Evolutionary conservation across 2,888 invertebrate genomes (phyloP), one percentile per base, ranked within the genome.

Genomic region (Bembecia ichneumoniformis): DNA sequence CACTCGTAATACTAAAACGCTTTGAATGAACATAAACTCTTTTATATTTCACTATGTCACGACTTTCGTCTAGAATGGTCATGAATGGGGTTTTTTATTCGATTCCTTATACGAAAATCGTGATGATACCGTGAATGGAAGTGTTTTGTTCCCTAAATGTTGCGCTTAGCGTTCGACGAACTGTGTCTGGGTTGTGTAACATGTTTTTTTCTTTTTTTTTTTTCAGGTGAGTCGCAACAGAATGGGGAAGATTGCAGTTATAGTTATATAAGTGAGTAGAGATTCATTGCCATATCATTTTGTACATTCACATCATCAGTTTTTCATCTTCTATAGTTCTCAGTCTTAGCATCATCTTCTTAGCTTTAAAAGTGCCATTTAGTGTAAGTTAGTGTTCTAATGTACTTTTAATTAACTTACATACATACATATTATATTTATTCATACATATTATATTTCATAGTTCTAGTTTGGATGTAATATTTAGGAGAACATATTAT

Each of bases 161-260:
- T 35, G 20, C 10, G 34, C 35, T 47, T 47, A 44, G 28, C 7
- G 44, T 44, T 44, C 15, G 44, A 16, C 10, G 17, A 44, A 5
- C 44, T 17, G 13, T 44, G 15, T 15, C 15, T 11, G 44, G 14
- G 7, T n/a, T 14, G 14, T 14, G 13, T 44, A 13, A 40, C 14
- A 40, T 40, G 9, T 44, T 44, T 44, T 44, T 57, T 44, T 44
- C 15, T 44, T 57, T 63, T 63, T 62, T 66, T 51, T 52, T 67
- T 73, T 65, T 4, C 81, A 87, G 87, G 87, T 87, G 87, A 87
- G 87, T 82, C 84, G 69, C 84, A 82, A 73, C 83, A 83, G 60
- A 66, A 86, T 79, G 83, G 86, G 64, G 86, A 87, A 71, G 86
- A 86, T 66, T 86, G 87, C 86, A 80, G 86, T 72, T 87, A 87